Evolutionary conservation across 1,140 invertebrate species (phyloP), one percentile per base, ranked within the genome.

Genomic region (Cyphomyrmex costatus): DNA sequence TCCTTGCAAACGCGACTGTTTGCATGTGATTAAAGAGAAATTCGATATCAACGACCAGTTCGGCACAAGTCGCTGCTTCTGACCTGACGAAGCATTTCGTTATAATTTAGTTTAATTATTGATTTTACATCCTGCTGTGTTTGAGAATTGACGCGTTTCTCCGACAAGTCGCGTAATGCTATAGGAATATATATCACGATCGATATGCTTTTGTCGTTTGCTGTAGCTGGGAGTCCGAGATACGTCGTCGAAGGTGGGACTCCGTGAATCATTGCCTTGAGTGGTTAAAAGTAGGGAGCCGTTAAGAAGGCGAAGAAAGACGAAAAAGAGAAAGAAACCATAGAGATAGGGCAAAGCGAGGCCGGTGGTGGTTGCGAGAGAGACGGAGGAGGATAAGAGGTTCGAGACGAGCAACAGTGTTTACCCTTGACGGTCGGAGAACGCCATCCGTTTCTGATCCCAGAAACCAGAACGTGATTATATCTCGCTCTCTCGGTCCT

Each of bases 391-490:
- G 63, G 65, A 65, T 61, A 80, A 86, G 78, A 89, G 73, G 73
- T 87, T 86, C 87, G 87, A 58, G 86, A 86, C 87, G 86, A 91
- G 92, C 92, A 92, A 92, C 92, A 92, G 90, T 92, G 90, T 92
- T 92, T 91, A 91, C 91, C 83, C 90, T 90, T 74, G 86, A 86
- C 51, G 86, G 73, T 80, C 49, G 73, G 85, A 66, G 87, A 92
- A 92, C 86, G 89, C 88, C 86, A 89, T 86, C 89, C 89, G 74
- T n/a, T n/a, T n/a, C n/a, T 87, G 91, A 92, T 91, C 86, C 73
- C 86, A 84, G 91, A 90, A 91, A 91, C 90, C 92, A 92, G 91
- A 91, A 88, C 91, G 74, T 86, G 61, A 76, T 88, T 86, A 86
- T 73, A 78, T 74, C 68, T 56, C 60, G 66, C 74, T 83, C 58